phyloP scores from a whole-genome alignment of 2,797 vertebrate species.

The Argentina silus region DNA sequence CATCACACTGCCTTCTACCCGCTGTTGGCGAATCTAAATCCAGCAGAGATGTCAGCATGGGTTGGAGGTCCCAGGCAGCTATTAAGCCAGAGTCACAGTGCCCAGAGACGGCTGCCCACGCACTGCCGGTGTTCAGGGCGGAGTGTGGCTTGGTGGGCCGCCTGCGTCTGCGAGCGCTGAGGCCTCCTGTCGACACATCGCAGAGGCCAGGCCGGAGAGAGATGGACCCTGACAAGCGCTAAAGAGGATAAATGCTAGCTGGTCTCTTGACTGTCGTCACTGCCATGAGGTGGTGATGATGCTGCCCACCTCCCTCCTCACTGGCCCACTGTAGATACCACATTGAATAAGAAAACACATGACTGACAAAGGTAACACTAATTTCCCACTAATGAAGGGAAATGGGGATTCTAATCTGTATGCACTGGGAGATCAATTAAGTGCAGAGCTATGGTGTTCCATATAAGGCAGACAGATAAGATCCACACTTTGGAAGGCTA shows the following conservation, averaged over 20 bases:
- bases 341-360: constrained; percentile 12
- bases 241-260: constrained; percentile 36
- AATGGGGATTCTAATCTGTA: constrained; percentile 25
- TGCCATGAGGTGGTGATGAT: constrained; percentile 1
- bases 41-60: constrained; percentile 1
- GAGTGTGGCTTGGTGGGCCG: constrained; percentile 7
- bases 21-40: not conserved
- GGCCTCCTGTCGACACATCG: not conserved
- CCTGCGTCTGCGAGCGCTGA: not conserved
- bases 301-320: not conserved
- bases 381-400: constrained; percentile 12
- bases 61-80: not conserved
- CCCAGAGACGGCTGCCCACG: not conserved
- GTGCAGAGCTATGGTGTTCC: constrained; percentile 16
- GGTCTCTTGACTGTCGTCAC: constrained; percentile 28
- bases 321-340: constrained; percentile 16
- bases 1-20: not conserved
- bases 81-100: constrained; percentile 6
- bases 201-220: not conserved
- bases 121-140: not conserved
- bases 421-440: constrained; percentile 28
- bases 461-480: constrained; percentile 20
- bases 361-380: constrained; percentile 8
- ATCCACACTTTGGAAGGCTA: constrained; percentile 40
- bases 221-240: constrained; percentile 29